Evolutionary conservation across 2,797 vertebrate genomes (phyloP).

Genomic region (Pipistrellus pygmaeus): DNA sequence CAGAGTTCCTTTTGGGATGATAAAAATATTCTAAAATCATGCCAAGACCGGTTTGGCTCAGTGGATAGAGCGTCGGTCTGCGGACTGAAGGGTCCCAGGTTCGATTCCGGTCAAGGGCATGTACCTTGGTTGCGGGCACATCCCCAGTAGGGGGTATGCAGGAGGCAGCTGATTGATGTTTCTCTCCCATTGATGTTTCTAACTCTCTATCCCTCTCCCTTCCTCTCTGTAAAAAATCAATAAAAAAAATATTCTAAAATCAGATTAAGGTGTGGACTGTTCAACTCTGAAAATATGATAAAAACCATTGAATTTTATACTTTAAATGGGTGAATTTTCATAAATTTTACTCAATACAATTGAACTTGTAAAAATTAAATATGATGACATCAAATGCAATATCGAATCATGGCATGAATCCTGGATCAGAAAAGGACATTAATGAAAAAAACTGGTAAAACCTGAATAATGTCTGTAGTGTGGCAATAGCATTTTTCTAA

Average conservation of each 20-base stretch:
- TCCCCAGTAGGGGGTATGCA: too few relatives aligned
- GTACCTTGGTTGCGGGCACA: too few relatives aligned
- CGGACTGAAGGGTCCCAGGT: too few relatives aligned
- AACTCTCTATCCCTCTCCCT: too few relatives aligned
- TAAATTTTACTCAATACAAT: neutral
- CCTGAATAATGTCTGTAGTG: neutral
- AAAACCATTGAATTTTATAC: neutral
- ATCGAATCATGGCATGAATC: neutral
- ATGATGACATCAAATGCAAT: neutral
- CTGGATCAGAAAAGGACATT: neutral
- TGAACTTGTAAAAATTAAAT: constrained; percentile 34
- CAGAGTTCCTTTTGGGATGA: neutral
- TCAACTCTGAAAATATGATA: neutral
- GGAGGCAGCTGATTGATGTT: too few relatives aligned
- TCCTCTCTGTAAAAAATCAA: too few relatives aligned
- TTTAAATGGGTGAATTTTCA: neutral
- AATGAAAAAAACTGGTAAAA: neutral
- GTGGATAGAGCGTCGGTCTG: too few relatives aligned
- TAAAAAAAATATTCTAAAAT: neutral
- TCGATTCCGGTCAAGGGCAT: too few relatives aligned
- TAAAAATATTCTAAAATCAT: neutral
- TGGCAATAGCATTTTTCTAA: neutral
- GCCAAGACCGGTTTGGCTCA: too few relatives aligned
- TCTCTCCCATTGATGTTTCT: too few relatives aligned
- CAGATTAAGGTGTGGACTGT: neutral